Conservation (phyloP, 2,888 invertebrate species). For the Tethea ocularis region DNA sequence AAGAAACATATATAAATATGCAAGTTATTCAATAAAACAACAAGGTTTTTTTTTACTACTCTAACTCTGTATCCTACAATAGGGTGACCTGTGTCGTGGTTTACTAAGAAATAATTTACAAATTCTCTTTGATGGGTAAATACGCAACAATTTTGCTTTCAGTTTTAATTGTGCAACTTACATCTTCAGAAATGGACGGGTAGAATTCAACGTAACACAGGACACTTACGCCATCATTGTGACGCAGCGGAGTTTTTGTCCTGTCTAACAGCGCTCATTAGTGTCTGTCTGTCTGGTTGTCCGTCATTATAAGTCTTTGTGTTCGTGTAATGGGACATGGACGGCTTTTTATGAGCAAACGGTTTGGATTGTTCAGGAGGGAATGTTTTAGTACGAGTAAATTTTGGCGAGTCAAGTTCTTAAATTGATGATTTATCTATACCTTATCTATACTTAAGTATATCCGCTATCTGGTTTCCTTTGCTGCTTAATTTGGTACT, state of each 20-base stretch:
- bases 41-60: too few species aligned
- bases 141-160: background rate
- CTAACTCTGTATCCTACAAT: too few species aligned
- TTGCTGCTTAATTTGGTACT: too few species aligned
- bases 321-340: conserved; percentile 29
- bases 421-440: too few species aligned
- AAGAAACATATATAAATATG: too few species aligned
- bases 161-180: conserved; percentile 1
- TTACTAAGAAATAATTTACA: too few species aligned
- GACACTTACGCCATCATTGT: conserved; percentile 12
- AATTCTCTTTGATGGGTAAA: too few species aligned
- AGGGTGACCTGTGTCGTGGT: too few species aligned
- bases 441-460: too few species aligned
- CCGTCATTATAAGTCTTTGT: conserved; percentile 32
- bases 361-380: conserved; percentile 12
- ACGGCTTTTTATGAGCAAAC: conserved; percentile 29
- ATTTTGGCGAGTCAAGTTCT: background rate
- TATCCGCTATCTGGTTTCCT: too few species aligned
- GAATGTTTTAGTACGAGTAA: conserved; percentile 9
- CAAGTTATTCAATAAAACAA: too few species aligned
- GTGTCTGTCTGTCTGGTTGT: conserved; percentile 36
- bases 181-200: background rate
- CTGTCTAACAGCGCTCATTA: conserved; percentile 49
- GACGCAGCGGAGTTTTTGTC: conserved; percentile 12
- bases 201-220: conserved; percentile 7